These are phyloP conservation scores for Colletes latitarsis DNA, from an alignment of 1,140 invertebrate species.

Conservation along the genomic window DNA sequence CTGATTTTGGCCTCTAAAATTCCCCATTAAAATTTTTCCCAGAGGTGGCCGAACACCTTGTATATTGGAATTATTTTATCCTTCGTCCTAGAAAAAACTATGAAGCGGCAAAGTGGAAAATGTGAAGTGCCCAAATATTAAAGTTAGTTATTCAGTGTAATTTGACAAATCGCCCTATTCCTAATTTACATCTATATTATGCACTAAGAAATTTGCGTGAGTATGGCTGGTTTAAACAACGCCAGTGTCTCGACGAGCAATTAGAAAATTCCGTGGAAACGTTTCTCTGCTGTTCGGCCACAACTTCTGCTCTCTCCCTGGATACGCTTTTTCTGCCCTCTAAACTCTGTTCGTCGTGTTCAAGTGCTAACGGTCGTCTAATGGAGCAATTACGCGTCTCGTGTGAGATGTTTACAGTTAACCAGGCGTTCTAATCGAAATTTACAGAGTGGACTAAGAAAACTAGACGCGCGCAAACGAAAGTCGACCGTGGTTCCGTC, in stretches of 20 bases:
- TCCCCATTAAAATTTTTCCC: no score
- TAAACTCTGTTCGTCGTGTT: background rate
- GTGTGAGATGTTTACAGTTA: conserved; percentile 10
- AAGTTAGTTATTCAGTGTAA: no score
- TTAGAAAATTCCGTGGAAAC: conserved; percentile 51
- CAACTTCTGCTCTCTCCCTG: background rate
- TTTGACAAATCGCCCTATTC: no score
- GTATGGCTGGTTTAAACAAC: background rate
- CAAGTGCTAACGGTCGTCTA: conserved; percentile 26
- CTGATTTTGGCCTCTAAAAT: no score
- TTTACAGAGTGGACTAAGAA: background rate
- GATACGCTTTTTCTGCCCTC: conserved; percentile 9
- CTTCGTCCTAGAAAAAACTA: no score
- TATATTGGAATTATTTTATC: no score
- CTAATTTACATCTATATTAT: no score
- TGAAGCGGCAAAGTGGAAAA: no score
- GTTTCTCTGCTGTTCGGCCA: background rate
- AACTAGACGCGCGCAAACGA: background rate
- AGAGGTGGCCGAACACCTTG: no score
- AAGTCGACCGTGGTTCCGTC: background rate
- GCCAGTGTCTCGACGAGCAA: conserved; percentile 41
- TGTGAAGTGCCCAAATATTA: no score
- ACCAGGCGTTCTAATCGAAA: background rate
- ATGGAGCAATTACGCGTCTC: conserved; percentile 43
- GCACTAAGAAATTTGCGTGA: no score